Conservation (phyloP, 2,888 invertebrate genomes). For the Diploptera punctata region DNA sequence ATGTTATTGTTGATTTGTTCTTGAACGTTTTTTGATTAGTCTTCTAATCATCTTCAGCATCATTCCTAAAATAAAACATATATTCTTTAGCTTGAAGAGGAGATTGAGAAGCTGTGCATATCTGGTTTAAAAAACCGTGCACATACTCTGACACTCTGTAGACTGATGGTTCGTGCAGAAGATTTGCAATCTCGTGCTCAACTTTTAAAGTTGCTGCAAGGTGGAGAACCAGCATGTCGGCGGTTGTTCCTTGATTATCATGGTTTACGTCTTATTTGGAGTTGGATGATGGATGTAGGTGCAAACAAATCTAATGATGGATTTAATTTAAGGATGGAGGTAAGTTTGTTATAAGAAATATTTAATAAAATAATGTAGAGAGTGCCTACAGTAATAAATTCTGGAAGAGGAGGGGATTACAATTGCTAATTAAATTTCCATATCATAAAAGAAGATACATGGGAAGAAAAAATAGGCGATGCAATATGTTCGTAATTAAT, state of each 20-base stretch:
- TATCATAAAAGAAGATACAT: too few relatives aligned
- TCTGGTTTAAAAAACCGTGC: constrained; percentile 87
- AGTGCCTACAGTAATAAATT: too few relatives aligned
- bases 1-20: too few relatives aligned
- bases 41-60: too few relatives aligned
- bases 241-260: constrained; percentile 93
- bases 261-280: constrained; percentile 87
- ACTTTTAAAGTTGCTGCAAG: constrained; percentile 78
- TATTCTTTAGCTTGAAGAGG: constrained; percentile 84
- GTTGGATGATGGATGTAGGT: constrained; percentile 86
- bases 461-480: too few relatives aligned
- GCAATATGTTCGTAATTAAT: too few relatives aligned
- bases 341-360: constrained; percentile 31
- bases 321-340: constrained; percentile 45
- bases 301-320: constrained; percentile 48
- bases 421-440: too few relatives aligned
- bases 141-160: constrained; percentile 87
- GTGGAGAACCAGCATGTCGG: constrained; percentile 81
- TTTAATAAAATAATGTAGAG: too few relatives aligned
- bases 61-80: too few relatives aligned
- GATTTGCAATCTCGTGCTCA: constrained; percentile 72
- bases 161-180: constrained; percentile 93
- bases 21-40: too few relatives aligned
- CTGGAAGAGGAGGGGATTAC: too few relatives aligned
- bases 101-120: constrained; percentile 78